These are phyloP conservation scores for Meloidogyne floridensis DNA, from an alignment of 1,140 invertebrate species.

Conservation along the genomic window DNA sequence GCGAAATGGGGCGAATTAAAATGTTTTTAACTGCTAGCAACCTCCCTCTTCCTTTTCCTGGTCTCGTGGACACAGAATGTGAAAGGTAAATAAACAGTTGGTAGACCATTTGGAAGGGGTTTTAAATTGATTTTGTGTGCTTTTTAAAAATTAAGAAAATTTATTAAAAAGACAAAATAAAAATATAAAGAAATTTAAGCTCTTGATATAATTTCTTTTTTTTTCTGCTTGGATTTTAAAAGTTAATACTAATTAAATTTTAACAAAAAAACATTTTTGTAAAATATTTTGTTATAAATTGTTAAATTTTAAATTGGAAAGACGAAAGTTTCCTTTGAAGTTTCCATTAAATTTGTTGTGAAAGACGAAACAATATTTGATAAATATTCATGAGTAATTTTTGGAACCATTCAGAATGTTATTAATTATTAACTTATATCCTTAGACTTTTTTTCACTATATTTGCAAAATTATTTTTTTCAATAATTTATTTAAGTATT, in stretches of 20 bases:
- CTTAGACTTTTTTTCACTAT: too few species aligned
- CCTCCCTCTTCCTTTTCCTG: not conserved
- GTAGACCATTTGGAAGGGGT: not conserved
- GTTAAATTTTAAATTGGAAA: too few species aligned
- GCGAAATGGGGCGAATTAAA: not conserved
- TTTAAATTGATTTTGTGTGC: not conserved
- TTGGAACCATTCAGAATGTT: too few species aligned
- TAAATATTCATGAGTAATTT: too few species aligned
- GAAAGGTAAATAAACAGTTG: not conserved
- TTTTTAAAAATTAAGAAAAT: conserved; percentile 6
- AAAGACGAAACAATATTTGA: too few species aligned
- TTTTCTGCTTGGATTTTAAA: not conserved
- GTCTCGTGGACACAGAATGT: not conserved
- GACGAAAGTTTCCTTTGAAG: too few species aligned
- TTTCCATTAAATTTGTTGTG: too few species aligned
- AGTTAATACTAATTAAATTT: not conserved
- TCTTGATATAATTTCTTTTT: not conserved
- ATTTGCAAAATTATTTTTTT: not conserved
- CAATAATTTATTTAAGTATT: not conserved
- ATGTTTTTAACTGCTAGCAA: not conserved
- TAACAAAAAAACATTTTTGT: not conserved
- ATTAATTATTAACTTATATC: too few species aligned
- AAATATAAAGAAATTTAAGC: not conserved
- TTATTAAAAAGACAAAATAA: not conserved
- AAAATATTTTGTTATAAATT: too few species aligned